Evolutionary conservation across 2,797 vertebrate genomes (phyloP), one percentile per base, ranked within the genome.

Genomic region (Lepus oiostolus): DNA sequence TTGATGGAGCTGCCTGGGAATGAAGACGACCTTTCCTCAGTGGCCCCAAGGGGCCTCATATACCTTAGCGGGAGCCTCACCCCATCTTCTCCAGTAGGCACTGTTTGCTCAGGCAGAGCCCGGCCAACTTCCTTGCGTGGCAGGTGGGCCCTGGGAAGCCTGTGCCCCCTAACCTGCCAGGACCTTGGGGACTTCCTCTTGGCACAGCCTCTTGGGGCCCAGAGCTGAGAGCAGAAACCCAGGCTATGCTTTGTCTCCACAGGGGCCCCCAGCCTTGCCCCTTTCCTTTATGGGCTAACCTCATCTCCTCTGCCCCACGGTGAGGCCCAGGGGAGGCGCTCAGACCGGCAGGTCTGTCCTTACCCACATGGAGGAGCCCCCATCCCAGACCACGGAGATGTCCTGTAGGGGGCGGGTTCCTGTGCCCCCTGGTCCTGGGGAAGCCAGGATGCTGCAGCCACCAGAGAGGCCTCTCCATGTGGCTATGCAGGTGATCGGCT

Each of bases 151-250:
- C 93, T 88, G 90, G 90, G 94, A 95, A 70, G 19, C 28, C 54
- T 0, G 4, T 16, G 26, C 28, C 88, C 62, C 62, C 24, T 9
- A 38, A 42, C 16, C 85, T 2, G 1, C 72, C 83, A 21, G 2
- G 22, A 60, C 35, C 85, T 24, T 3, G 11, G 26, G 65, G 35
- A 62, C 84, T 97, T 97, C 96, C 96, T 97, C 83, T 96, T 97
- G 96, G 96, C 96, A 75, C 24, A 16, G 22, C 9, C 85, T 84
- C 76, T n/a, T n/a, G 30, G 42, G 26, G 54, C 77, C 16, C 9
- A 86, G 79, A 63, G 65, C 81, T 58, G 28, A 75, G 47, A 62
- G 32, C 28, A 26, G 80, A 68, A 85, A 81, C 6, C 10, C 14
- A 60, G 77, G 50, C 52, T 22, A 16, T 19, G 42, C 62, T 95